These are phyloP conservation scores for Iguana delicatissima DNA, from an alignment of 2,797 vertebrate genomes.

Conservation along the genomic window DNA sequence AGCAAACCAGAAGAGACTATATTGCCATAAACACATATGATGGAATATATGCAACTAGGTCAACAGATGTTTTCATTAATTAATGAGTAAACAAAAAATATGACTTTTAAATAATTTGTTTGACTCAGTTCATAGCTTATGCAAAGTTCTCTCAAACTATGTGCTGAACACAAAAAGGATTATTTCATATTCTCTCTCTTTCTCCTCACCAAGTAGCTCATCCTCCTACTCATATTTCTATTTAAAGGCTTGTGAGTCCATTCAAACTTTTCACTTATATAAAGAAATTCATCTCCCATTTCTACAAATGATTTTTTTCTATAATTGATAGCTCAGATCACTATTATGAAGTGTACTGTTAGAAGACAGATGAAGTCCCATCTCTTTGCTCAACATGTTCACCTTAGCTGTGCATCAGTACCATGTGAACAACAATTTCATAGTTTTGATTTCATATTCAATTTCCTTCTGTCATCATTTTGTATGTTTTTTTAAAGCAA, in stretches of 20 bases:
- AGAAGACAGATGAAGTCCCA: neutral
- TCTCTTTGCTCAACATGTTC: constrained; percentile 21
- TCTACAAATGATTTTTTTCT: constrained; percentile 24
- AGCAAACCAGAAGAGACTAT: neutral
- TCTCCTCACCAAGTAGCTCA: constrained; percentile 12
- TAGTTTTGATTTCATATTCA: constrained; percentile 2
- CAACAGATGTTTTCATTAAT: neutral
- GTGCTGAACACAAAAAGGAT: neutral
- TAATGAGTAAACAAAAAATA: neutral
- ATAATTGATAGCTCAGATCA: constrained; percentile 19
- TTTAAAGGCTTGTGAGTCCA: constrained; percentile 34
- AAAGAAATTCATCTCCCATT: constrained; percentile 16
- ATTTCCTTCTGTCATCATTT: neutral
- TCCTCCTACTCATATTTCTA: constrained; percentile 44
- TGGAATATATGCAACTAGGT: neutral
- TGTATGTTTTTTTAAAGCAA: neutral
- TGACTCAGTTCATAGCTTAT: constrained; percentile 1
- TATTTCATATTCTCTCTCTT: neutral
- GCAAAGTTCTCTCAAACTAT: constrained; percentile 4
- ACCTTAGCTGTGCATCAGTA: neutral
- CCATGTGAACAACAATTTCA: neutral
- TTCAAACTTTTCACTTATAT: constrained; percentile 28
- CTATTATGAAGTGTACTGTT: neutral
- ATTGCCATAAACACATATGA: neutral
- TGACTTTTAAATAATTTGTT: neutral